Evolutionary conservation across 1,140 invertebrate species (phyloP).

Genomic region (Drosophila sp.): DNA sequence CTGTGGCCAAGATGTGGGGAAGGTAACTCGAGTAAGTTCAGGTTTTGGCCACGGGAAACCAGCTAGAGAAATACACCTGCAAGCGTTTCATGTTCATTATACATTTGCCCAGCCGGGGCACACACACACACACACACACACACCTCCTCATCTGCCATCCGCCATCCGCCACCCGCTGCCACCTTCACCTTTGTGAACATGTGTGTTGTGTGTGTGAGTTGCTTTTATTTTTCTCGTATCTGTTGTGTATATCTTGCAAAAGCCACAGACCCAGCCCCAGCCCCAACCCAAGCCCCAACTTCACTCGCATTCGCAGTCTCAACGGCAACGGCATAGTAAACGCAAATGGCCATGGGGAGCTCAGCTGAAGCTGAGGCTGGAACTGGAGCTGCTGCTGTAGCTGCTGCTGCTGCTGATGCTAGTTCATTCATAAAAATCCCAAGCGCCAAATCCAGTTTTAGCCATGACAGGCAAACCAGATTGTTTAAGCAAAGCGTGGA

Average conservation of each 20-base stretch:
- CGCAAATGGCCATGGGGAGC: slow-evolving; percentile 73
- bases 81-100: slow-evolving; percentile 64
- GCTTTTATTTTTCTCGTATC: slow-evolving; percentile 52
- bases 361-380: slow-evolving; percentile 45
- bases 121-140: slow-evolving; percentile 13
- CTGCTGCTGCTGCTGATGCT: slow-evolving; percentile 46
- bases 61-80: slow-evolving; percentile 74
- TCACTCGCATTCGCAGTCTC: slow-evolving; percentile 30
- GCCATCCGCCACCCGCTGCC: slow-evolving; percentile 28
- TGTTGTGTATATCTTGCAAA: slow-evolving; percentile 59
- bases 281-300: slow-evolving; percentile 20
- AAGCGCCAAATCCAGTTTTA: slow-evolving; percentile 79
- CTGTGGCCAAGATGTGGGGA: slow-evolving; percentile 66
- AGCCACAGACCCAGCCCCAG: slow-evolving; percentile 63
- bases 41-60: slow-evolving; percentile 67
- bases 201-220: slow-evolving; percentile 39
- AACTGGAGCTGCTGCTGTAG: slow-evolving; percentile 15
- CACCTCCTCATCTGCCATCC: slow-evolving; percentile 1
- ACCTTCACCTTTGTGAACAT: slow-evolving; percentile 16
- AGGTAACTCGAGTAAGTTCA: slow-evolving; percentile 62
- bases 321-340: slow-evolving; percentile 57
- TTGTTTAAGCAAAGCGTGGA: slow-evolving; percentile 67
- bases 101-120: slow-evolving; percentile 51
- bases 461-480: slow-evolving; percentile 71
- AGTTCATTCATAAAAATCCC: slow-evolving; percentile 80